Evolutionary conservation across 2,888 invertebrate genomes (phyloP).

Genomic region (Zelleria hepariella): DNA sequence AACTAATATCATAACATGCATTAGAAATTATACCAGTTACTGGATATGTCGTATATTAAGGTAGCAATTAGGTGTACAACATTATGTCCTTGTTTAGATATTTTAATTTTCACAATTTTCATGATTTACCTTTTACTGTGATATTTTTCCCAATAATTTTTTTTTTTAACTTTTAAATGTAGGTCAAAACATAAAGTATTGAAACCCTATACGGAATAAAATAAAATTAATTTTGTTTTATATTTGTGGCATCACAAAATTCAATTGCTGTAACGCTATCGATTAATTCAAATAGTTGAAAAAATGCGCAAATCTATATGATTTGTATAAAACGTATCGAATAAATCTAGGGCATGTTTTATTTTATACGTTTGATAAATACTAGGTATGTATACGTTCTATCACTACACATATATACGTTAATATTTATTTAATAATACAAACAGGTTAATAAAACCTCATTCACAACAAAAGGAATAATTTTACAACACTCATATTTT

Average conservation of each 20-base stretch:
- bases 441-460: constrained; percentile 53
- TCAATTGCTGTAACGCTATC: background rate
- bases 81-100: no score
- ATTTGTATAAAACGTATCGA: constrained; percentile 41
- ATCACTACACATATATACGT: constrained; percentile 42
- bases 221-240: background rate
- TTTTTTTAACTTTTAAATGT: background rate
- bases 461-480: constrained; percentile 55
- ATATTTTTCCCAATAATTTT: no score
- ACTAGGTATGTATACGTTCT: constrained; percentile 19
- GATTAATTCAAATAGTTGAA: constrained; percentile 7
- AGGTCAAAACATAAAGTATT: background rate
- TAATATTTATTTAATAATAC: constrained; percentile 21
- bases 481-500: constrained; percentile 48
- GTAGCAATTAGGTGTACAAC: no score
- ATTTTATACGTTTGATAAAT: constrained; percentile 30
- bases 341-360: constrained; percentile 31
- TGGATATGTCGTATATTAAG: no score
- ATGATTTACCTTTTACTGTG: no score
- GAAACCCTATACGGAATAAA: background rate
- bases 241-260: background rate
- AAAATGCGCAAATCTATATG: constrained; percentile 45
- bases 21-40: background rate
- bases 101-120: no score
- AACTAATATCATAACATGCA: background rate